Base-by-base conservation (phyloP, 2,113 vertebrate genomes). In the Prunella himalayana region DNA sequence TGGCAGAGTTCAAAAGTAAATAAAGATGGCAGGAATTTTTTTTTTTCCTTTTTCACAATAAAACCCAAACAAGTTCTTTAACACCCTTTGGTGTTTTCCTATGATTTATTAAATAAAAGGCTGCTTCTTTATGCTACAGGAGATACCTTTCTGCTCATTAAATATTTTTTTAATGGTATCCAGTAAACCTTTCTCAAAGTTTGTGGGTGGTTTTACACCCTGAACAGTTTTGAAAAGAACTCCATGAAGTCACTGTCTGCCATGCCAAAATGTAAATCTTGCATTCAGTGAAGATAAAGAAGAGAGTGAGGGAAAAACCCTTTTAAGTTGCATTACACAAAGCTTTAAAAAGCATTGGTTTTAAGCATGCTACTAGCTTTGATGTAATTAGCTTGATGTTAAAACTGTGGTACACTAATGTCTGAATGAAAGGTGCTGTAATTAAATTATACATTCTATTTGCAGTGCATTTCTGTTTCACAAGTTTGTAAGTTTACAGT, bases 331-430 rank as follows among this genome's bases (percentile, higher is more conserved):
- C 19, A 30, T 88, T 85, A 45, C 27, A 51, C 6, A 24, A 83
- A 70, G 33, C 45, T 86, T 95, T 63, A 20, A 59, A 83, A 77
- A 81, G 37, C 31, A 5, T 57, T 76, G 31, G 3, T 41, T 97
- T 80, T 79, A 86, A 71, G 78, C 50, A 76, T 94, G 82, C 28
- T 95, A 14, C n/a, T 64, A 45, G 59, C 44, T 97, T 90, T 83
- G 66, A 50, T 90, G 63, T 53, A 81, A 75, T 96, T 94, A 92
- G 44, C 81, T 94, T 94, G 88, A 82, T 92, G 56, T 96, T 97
- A 90, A 92, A 98, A 73, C 44, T 93, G 31, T 47, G 82, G 75
- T 71, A 30, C 68, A 41, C 54, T 73, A 71, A 82, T 72, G 51
- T 91, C 87, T 95, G 78, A 94, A 87, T 80, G 79, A 88, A 91